These are phyloP conservation scores for Dendropsophus ebraccatus DNA, from an alignment of 2,113 vertebrate genomes.

Conservation along the genomic window DNA sequence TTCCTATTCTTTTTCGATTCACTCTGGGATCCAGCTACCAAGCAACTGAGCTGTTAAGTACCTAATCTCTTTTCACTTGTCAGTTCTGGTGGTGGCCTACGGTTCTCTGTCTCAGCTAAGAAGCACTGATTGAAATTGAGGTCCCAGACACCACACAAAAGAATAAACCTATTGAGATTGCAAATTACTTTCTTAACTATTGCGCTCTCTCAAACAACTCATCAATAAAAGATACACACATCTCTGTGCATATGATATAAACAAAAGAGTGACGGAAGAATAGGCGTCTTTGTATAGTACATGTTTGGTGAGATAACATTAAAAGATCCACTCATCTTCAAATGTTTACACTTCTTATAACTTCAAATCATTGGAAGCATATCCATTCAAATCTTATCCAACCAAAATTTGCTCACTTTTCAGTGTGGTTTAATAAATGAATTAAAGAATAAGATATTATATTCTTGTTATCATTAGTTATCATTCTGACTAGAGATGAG, in stretches of 20 bases:
- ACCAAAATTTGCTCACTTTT: not conserved
- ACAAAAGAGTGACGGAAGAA: not conserved
- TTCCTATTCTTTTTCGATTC: slow-evolving; percentile 51
- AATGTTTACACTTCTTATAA: not conserved
- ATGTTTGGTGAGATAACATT: not conserved
- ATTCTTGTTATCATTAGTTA: no score
- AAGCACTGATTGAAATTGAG: slow-evolving; percentile 59
- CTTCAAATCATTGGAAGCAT: not conserved
- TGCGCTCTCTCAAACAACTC: slow-evolving; percentile 36
- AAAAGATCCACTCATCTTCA: not conserved
- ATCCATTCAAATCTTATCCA: not conserved
- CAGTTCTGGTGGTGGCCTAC: slow-evolving; percentile 60
- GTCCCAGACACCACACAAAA: slow-evolving; percentile 53
- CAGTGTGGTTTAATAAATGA: not conserved
- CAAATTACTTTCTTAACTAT: slow-evolving; percentile 59
- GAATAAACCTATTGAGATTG: slow-evolving; percentile 52
- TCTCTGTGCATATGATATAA: slow-evolving; percentile 4
- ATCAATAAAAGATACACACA: slow-evolving; percentile 14
- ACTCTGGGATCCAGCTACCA: slow-evolving; percentile 58
- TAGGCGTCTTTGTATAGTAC: not conserved
- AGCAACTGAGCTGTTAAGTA: slow-evolving; percentile 60
- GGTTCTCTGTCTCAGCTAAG: slow-evolving; percentile 55
- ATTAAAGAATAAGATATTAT: no score
- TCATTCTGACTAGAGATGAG: no score
- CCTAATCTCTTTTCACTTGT: slow-evolving; percentile 59